Base-by-base conservation (phyloP, 2,113 vertebrate genomes). In the Cranoglanis bouderius region DNA sequence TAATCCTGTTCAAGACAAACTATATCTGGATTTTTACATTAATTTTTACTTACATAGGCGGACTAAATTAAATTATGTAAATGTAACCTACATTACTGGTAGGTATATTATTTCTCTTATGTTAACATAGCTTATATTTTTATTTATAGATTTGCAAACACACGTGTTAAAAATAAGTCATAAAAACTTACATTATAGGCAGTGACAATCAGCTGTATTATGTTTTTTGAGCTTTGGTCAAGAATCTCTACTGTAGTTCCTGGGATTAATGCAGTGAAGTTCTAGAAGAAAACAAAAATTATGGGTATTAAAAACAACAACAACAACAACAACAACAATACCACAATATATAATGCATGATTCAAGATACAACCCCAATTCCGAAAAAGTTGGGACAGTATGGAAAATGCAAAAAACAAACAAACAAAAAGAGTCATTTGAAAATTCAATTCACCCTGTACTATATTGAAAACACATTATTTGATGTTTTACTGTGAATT, bases 181-280 rank as follows among this genome's bases (percentile, higher is more conserved):
- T 78, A 40, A 35, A 96, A 35, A 96, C 98, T 98, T 94, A 99
- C 98, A 0, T 95, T 99, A 93, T 99, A 99, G 0, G 98, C 97
- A 21, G 96, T 94, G 83, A 99, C 94, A 3, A 99, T 99, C 88
- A 99, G 96, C 70, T 99, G 98, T 14, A 99, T 98, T 21, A 99
- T 97, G 83, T 99, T 99, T 94, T 97, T 98, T 40, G 98, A 99
- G 93, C 99, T 98, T 94, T 96, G 96, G 75, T 99, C 97, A 90
- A 99, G 95, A 95, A 99, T 99, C 92, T 99, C 98, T 53, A 99
- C 98, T 0, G 97, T 98, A 0, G 98, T 99, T 88, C 98, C 98
- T 72, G 98, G 98, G 87, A 99, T 99, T 88, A 99, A 94, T 0
- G 96, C 95, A 0, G 98, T 99, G 59, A 99, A 97, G 90, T 99